These are phyloP conservation scores for Arctia plantaginis DNA, from an alignment of 2,888 invertebrate species.

Conservation along the genomic window DNA sequence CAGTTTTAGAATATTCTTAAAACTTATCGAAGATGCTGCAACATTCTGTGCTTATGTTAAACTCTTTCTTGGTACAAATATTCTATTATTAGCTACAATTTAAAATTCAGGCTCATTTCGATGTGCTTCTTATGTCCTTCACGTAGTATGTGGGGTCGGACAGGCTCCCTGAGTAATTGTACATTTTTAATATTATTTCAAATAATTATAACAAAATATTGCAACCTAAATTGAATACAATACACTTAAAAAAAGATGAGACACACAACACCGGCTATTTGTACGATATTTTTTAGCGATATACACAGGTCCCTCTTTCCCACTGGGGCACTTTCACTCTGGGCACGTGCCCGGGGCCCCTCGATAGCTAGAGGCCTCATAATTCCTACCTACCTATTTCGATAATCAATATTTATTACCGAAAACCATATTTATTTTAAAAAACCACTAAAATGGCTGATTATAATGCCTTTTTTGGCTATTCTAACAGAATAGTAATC, in stretches of 20 bases:
- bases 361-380: no score
- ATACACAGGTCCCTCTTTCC: no score
- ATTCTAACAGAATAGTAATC: no score
- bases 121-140: background rate
- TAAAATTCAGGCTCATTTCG: background rate
- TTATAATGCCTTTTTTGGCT: no score
- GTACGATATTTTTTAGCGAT: constrained; percentile 24
- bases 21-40: background rate
- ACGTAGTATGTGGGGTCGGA: background rate
- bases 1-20: background rate
- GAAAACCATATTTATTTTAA: no score
- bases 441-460: no score
- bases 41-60: background rate
- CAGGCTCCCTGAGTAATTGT: no score
- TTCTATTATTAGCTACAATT: background rate
- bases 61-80: background rate
- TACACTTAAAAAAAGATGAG: background rate
- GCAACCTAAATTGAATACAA: background rate
- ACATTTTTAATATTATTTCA: no score
- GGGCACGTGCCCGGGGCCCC: no score
- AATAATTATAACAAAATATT: background rate
- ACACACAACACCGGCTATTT: background rate
- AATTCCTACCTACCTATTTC: no score
- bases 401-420: no score
- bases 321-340: no score